phyloP scores from a whole-genome alignment of 2,888 invertebrate genomes.

The Andrena trimmerana region DNA sequence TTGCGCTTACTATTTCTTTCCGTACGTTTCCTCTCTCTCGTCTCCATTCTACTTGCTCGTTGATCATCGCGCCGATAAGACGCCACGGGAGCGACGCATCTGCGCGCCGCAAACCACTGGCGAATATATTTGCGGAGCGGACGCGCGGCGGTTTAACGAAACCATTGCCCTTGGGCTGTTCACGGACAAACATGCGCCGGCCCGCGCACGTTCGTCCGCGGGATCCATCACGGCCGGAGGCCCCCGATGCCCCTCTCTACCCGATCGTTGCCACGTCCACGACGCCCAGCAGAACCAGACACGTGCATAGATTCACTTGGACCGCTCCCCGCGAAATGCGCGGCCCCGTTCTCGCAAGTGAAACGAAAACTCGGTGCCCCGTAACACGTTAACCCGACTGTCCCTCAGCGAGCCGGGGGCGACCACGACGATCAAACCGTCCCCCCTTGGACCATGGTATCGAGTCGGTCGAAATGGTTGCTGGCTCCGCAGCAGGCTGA shows the following conservation, averaged over 20 bases:
- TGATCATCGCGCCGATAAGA: conserved; percentile 4
- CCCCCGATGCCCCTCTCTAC: neutral
- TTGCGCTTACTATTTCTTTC: conserved; percentile 28
- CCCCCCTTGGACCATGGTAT: no score
- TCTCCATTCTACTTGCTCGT: conserved; percentile 13
- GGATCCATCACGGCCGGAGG: neutral
- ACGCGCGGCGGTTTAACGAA: conserved; percentile 1
- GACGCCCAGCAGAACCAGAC: conserved; percentile 23
- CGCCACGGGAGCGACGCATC: neutral
- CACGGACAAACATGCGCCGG: neutral
- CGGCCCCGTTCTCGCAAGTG: conserved; percentile 33
- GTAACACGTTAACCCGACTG: conserved; percentile 37
- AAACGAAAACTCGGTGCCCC: conserved; percentile 20
- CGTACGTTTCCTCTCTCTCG: conserved; percentile 31
- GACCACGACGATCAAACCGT: no score
- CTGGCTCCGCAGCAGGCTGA: neutral
- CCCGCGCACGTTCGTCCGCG: conserved; percentile 2
- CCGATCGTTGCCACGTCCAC: conserved; percentile 51
- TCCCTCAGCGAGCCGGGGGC: no score
- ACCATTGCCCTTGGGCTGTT: no score
- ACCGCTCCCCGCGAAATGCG: conserved; percentile 35
- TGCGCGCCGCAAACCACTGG: conserved; percentile 22
- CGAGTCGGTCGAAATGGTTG: conserved; percentile 25
- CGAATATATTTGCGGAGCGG: conserved; percentile 25
- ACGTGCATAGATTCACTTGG: neutral